Conservation (phyloP, 2,888 invertebrate species). For the Tipula helvola region DNA sequence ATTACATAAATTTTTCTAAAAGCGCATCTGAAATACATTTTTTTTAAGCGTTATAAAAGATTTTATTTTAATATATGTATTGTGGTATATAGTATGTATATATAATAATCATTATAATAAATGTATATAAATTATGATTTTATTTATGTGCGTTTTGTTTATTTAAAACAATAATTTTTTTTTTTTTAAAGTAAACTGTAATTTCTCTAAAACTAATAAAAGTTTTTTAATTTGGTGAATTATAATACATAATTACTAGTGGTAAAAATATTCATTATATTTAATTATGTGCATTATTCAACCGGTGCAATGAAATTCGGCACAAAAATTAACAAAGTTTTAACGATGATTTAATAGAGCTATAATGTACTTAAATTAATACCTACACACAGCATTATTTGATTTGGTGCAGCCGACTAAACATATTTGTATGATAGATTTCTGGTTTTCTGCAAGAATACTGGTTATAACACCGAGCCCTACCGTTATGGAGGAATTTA, state of each 20-base stretch:
- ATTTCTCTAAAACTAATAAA: not conserved
- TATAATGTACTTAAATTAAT: too few relatives aligned
- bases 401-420: too few relatives aligned
- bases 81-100: not conserved
- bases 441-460: too few relatives aligned
- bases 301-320: not conserved
- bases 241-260: not conserved
- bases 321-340: not conserved
- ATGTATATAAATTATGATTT: not conserved
- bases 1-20: conserved; percentile 8
- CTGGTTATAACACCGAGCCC: too few relatives aligned
- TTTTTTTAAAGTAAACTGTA: not conserved
- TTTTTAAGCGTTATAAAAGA: conserved; percentile 1
- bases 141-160: not conserved
- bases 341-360: too few relatives aligned
- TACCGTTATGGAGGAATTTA: too few relatives aligned
- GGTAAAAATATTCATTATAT: not conserved
- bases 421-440: too few relatives aligned
- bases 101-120: not conserved
- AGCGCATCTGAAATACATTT: not conserved
- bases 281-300: not conserved
- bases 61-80: not conserved
- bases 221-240: not conserved
- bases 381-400: too few relatives aligned
- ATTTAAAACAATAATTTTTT: not conserved